phyloP scores from a whole-genome alignment of 2,797 vertebrate genomes.

The Acipenser transmontanus region DNA sequence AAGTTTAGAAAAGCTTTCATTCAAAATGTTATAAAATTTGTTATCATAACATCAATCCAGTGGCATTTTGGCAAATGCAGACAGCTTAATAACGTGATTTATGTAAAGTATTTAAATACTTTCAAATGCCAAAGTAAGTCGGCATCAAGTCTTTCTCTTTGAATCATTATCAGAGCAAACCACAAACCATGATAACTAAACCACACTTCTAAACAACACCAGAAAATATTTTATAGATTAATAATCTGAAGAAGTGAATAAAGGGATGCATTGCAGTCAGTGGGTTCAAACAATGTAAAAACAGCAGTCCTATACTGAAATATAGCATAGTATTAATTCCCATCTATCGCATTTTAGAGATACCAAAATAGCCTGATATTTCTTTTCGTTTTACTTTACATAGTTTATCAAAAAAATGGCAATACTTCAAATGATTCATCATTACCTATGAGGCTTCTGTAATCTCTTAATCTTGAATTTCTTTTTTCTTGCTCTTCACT shows the following conservation, averaged over 20 bases:
- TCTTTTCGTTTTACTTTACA: no score
- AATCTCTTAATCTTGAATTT: constrained; percentile 87
- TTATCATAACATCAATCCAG: background rate
- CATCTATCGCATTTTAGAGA: no score
- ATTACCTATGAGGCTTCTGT: constrained; percentile 86
- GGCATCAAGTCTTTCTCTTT: background rate
- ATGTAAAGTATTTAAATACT: background rate
- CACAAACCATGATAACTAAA: background rate
- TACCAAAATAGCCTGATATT: no score
- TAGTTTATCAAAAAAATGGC: no score
- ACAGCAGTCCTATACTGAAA: no score
- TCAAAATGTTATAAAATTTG: background rate
- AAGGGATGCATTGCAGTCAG: no score
- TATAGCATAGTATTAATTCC: no score
- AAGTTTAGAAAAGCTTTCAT: no score
- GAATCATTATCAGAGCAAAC: background rate
- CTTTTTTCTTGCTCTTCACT: constrained; percentile 91
- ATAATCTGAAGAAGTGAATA: no score
- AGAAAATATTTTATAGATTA: no score
- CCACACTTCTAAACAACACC: no score
- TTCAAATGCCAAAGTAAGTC: constrained; percentile 14
- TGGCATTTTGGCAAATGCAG: constrained; percentile 13
- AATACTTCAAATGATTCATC: background rate
- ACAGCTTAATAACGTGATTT: background rate
- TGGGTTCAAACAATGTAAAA: no score